Percentiles rank a stretch among this genome's conserved stretches.
Evolutionary conservation across 2,113 vertebrate genomes (phyloP).

Genomic region (Centrocercus urophasianus): DNA sequence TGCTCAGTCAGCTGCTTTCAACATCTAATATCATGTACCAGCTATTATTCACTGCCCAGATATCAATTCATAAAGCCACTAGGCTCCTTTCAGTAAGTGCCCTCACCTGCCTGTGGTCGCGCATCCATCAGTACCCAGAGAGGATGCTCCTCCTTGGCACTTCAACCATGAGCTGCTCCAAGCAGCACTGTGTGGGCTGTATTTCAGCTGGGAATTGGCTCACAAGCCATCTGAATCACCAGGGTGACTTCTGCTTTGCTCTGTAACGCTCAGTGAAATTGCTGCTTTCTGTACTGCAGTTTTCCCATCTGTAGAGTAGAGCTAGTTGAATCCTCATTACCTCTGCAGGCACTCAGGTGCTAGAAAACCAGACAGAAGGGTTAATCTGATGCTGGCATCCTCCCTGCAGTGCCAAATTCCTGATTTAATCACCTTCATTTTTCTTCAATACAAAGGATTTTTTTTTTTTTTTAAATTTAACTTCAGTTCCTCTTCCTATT

Average conservation of each 20-base stretch:
- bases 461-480: neutral
- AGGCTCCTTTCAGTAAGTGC: neutral
- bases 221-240: neutral
- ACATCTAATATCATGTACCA: neutral
- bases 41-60: neutral
- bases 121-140: neutral
- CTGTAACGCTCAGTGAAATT: neutral
- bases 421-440: neutral
- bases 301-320: neutral
- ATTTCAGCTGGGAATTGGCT: neutral
- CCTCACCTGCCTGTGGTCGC: neutral
- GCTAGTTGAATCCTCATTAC: neutral
- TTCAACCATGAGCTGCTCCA: neutral
- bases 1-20: neutral
- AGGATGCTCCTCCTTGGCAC: neutral
- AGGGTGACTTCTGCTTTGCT: neutral
- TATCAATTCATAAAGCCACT: neutral
- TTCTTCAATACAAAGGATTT: no score
- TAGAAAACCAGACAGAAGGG: slow-evolving; percentile 3
- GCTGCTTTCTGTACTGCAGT: neutral
- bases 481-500: neutral
- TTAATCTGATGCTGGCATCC: neutral
- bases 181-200: neutral
- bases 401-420: neutral
- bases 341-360: neutral